phyloP scores from a whole-genome alignment of 2,797 vertebrate species.

The Aulostomus chinensis region DNA sequence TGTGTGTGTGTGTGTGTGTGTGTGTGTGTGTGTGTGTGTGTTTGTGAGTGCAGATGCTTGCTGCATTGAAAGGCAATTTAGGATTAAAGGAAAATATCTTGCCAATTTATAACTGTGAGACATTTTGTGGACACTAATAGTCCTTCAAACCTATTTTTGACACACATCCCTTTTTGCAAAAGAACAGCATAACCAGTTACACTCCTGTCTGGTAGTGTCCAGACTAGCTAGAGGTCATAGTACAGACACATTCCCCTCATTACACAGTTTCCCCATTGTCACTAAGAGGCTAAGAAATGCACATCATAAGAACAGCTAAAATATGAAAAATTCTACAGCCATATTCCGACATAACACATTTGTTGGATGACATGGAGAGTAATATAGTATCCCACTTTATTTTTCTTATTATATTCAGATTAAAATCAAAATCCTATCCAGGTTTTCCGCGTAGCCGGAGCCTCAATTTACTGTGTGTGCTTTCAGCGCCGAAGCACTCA shows the following conservation, averaged over 20 bases:
- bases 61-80: background rate
- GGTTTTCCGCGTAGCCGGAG: constrained; percentile 68
- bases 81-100: background rate
- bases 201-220: constrained; percentile 43
- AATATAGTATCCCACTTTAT: background rate
- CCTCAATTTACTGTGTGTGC: constrained; percentile 87
- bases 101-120: background rate
- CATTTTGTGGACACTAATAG: constrained; percentile 2
- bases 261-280: constrained; percentile 34
- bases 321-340: background rate
- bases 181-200: constrained; percentile 49
- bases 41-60: too few relatives aligned
- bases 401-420: constrained; percentile 58
- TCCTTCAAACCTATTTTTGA: constrained; percentile 2
- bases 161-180: constrained; percentile 13
- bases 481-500: constrained; percentile 78
- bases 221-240: constrained; percentile 81
- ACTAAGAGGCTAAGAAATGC: constrained; percentile 3
- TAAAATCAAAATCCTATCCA: constrained; percentile 69
- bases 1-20: too few relatives aligned
- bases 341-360: background rate
- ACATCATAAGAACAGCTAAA: rapidly evolving
- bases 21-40: too few relatives aligned
- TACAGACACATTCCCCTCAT: constrained; percentile 74
- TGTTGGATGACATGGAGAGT: too few relatives aligned